Conservation (phyloP, 2,888 invertebrate genomes). For the Dolichopus griseipennis region DNA sequence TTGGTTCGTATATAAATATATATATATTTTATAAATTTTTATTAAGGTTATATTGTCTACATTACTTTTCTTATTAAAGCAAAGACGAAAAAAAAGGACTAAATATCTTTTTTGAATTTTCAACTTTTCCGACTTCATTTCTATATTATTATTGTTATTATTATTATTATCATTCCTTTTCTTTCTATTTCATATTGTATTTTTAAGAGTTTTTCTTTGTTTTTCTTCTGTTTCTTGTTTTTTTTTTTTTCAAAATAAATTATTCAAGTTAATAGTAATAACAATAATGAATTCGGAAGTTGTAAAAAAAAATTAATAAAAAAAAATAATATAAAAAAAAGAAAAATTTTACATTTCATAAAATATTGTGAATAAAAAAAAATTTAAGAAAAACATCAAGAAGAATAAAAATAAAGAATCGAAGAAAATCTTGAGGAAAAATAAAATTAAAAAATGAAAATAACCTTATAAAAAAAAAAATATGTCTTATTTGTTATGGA, state of each 20-base stretch:
- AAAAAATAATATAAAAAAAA: not conserved
- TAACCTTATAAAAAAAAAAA: too few relatives aligned
- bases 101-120: not conserved
- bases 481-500: too few relatives aligned
- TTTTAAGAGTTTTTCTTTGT: not conserved
- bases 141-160: not conserved
- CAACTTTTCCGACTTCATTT: not conserved
- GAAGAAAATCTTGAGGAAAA: too few relatives aligned
- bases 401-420: too few relatives aligned
- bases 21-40: too few relatives aligned
- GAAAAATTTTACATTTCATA: too few relatives aligned
- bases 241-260: not conserved
- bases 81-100: not conserved
- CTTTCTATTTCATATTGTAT: not conserved
- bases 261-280: not conserved
- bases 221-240: not conserved
- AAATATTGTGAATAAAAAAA: too few relatives aligned
- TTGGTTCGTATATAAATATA: too few relatives aligned
- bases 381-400: too few relatives aligned
- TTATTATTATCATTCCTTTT: not conserved
- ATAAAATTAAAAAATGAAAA: too few relatives aligned
- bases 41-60: too few relatives aligned
- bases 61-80: too few relatives aligned
- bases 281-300: constrained; percentile 1
- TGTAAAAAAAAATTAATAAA: not conserved